Evolutionary conservation across 1,140 invertebrate genomes (phyloP), one percentile per base, ranked within the genome.

Genomic region (Streblospio benedicti): DNA sequence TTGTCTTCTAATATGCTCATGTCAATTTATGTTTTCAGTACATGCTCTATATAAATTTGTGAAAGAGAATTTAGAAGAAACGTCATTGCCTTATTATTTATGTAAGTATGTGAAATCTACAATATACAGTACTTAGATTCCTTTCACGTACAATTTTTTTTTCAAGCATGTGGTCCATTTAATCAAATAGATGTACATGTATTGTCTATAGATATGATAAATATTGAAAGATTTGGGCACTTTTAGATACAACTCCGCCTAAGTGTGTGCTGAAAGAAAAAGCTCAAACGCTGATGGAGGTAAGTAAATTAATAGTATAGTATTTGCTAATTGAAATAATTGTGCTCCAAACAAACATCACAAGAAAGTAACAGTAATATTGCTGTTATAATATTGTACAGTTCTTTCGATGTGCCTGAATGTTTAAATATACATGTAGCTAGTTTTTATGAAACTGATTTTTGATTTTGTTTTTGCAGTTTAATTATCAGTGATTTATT

Each of bases 241-340:
- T 68, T 69, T 78, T 74, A 89, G 87, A 86, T 79, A 85, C 84
- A 50, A 83, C 87, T 25, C 88, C 89, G 16, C 85, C 89, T 30
- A 88, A 86, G 44, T 27, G 51, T 35, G 57, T 69, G 6, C 44
- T 71, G 6, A 67, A 68, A 30, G 67, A 71, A 25, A 59, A 54
- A 32, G 51, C 62, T n/a, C 32, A 58, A 16, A 66, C 63, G 18
- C 56, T 71, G 14, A 59, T 69, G 14, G 57, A 69, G 63, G 68
- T 68, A 56, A 62, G 20, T 41, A 14, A 38, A 23, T 47, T 9
- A 52, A n/a, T n/a, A n/a, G n/a, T n/a, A n/a, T n/a, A n/a, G n/a
- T n/a, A n/a, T n/a, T n/a, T n/a, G n/a, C n/a, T n/a, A n/a, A n/a
- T n/a, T n/a, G n/a, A n/a, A n/a, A n/a, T n/a, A n/a, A n/a, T n/a